Evolutionary conservation across 2,888 invertebrate genomes (phyloP), one percentile per base, ranked within the genome.

Genomic region (Lasioglossum vierecki): DNA sequence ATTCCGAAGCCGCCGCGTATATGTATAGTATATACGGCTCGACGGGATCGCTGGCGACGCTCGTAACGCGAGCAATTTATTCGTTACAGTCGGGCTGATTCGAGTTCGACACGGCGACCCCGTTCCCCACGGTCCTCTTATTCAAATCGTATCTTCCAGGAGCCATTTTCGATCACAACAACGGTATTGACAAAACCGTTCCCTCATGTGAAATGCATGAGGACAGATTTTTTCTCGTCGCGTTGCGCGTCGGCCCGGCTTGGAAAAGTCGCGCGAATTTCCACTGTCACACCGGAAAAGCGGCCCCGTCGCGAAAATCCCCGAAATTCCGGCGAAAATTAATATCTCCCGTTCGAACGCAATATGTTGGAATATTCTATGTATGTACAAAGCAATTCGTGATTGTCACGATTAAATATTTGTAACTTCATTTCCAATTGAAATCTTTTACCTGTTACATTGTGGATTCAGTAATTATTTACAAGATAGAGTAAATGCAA

Each of bases 111-210:
- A 82, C 89, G 88, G 83, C 86, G 82, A 80, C 82, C 88, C 83
- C 83, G 85, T 88, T 68, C 88, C 87, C 89, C 83, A 88, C 80
- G 88, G 89, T 68, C 90, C 88, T 91, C 91, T 93, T 93, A 93
- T 93, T 93, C 92, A 93, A 93, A 93, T 93, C 92, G 90, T 89
- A 92, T 91, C 92, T 92, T 92, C 92, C 92, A 91, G 91, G 90
- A 92, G 92, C 92, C 92, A 93, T 93, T 93, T 92, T 92, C 93
- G 93, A 93, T 93, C 92, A 91, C 92, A 92, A 92, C 92, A 92
- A 91, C 90, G 92, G 90, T 92, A 93, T 93, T 92, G 93, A 93
- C 93, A 92, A 93, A 93, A 92, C 92, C 93, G 90, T 91, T 91
- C 87, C 88, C 91, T 92, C 92, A 92, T 93, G 92, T 83, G 91